A percentile compares a stretch with the other conserved stretches of the same genome.
Evolutionary conservation across 2,113 vertebrate species (phyloP).

Genomic region (Perognathus longimembris): DNA sequence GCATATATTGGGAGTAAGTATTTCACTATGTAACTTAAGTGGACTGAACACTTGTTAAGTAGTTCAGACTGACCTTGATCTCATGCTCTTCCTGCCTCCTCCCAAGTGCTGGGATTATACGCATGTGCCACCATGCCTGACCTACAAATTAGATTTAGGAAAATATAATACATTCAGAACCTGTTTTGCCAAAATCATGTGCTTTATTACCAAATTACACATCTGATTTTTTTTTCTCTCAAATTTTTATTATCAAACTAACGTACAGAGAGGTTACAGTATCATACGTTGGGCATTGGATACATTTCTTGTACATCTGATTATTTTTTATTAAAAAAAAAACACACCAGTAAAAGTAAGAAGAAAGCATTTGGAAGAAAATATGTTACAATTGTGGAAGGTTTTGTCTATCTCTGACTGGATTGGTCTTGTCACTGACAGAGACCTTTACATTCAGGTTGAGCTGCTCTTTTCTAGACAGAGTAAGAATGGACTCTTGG

Average conservation of each 20-base stretch:
- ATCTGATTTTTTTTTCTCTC: background rate
- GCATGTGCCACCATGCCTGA: too few species aligned
- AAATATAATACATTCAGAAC: background rate
- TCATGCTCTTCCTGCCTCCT: too few species aligned
- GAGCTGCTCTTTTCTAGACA: conserved; percentile 2
- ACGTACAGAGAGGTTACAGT: too few species aligned
- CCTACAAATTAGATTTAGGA: background rate
- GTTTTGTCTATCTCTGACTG: background rate
- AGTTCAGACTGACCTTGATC: too few species aligned
- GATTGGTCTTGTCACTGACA: background rate
- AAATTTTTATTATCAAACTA: too few species aligned
- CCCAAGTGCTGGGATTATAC: too few species aligned
- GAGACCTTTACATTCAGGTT: background rate
- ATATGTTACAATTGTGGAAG: background rate
- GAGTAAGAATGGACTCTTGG: conserved; percentile 3
- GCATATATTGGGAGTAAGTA: too few species aligned
- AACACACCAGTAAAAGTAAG: background rate
- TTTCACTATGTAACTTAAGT: too few species aligned
- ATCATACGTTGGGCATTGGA: too few species aligned
- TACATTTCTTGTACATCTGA: too few species aligned
- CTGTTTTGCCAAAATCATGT: background rate
- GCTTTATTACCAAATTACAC: background rate
- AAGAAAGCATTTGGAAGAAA: conserved; percentile 23
- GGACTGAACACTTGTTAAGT: too few species aligned
- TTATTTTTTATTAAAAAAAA: background rate